Evolutionary conservation across 2,797 vertebrate genomes (phyloP).

Genomic region (Acanthopagrus latus): DNA sequence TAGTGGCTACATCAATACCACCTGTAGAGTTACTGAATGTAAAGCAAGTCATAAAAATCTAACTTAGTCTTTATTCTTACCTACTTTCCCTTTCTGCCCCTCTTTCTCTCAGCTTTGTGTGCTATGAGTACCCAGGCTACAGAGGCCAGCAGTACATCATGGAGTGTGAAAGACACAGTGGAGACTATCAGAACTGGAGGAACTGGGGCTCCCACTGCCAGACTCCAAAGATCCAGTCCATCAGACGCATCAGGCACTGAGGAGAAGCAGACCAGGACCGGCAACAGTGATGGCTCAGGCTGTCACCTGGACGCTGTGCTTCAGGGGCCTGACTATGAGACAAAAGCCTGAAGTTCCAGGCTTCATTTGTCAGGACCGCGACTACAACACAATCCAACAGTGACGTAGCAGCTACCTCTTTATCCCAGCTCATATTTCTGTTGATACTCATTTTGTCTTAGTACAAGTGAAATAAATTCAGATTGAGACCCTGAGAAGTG

Average conservation of each 20-base stretch:
- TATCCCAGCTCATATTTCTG: slow-evolving; percentile 44
- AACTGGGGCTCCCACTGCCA: slow-evolving; percentile 89
- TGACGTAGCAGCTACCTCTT: slow-evolving; percentile 63
- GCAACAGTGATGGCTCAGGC: slow-evolving; percentile 16
- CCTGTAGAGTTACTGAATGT: neutral
- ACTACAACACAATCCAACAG: slow-evolving; percentile 41
- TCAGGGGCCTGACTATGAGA: neutral
- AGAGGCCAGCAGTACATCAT: slow-evolving; percentile 90
- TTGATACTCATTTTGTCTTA: slow-evolving; percentile 47
- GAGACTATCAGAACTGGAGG: slow-evolving; percentile 89
- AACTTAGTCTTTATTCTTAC: neutral
- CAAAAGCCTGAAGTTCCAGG: slow-evolving; percentile 5
- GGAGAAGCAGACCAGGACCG: slow-evolving; percentile 19
- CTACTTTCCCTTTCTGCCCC: neutral
- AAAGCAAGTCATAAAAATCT: neutral
- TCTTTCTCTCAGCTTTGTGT: slow-evolving; percentile 83
- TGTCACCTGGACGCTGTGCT: slow-evolving; percentile 23
- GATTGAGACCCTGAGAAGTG: slow-evolving; percentile 30
- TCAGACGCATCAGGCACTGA: slow-evolving; percentile 88
- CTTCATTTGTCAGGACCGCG: slow-evolving; percentile 12
- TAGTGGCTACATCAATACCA: neutral
- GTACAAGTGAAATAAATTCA: slow-evolving; percentile 63
- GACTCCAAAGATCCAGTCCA: slow-evolving; percentile 89
- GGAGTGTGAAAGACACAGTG: slow-evolving; percentile 89
- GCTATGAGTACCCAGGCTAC: slow-evolving; percentile 89